phyloP scores from a whole-genome alignment of 2,888 invertebrate species.

The Thymelicus sylvestris region DNA sequence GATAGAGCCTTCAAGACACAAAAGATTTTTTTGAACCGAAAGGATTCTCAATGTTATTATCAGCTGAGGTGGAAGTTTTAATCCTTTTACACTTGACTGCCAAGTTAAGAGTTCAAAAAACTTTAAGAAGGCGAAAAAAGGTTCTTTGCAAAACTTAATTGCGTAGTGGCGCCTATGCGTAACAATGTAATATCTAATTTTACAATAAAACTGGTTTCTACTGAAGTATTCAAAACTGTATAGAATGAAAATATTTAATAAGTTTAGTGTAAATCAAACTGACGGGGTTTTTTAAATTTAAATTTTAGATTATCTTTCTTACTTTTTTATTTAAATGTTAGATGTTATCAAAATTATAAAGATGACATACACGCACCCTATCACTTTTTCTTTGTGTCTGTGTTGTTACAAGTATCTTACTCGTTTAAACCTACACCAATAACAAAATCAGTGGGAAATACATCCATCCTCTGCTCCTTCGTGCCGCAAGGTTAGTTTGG shows the following conservation, averaged over 20 bases:
- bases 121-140: background rate
- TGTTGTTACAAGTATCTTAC: too few species aligned
- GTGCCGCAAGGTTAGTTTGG: background rate
- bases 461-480: slow-evolving; percentile 9
- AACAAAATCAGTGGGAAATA: slow-evolving; percentile 6
- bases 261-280: too few species aligned
- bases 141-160: slow-evolving; percentile 43
- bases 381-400: too few species aligned
- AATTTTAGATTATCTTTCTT: too few species aligned
- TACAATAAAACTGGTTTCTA: too few species aligned
- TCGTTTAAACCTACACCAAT: background rate
- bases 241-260: too few species aligned
- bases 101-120: background rate
- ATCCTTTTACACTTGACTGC: slow-evolving; percentile 54
- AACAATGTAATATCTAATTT: too few species aligned
- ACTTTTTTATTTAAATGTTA: too few species aligned
- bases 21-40: slow-evolving; percentile 46
- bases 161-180: slow-evolving; percentile 50
- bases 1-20: slow-evolving; percentile 20
- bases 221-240: too few species aligned
- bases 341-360: too few species aligned
- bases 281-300: too few species aligned
- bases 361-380: too few species aligned
- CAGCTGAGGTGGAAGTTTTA: slow-evolving; percentile 63
- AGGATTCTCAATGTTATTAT: slow-evolving; percentile 46